Percentiles rank a stretch among this genome's conserved stretches.
Evolutionary conservation across 1,140 invertebrate genomes (phyloP).

Genomic region (roundworm (Caenorhabditis elegans)): DNA sequence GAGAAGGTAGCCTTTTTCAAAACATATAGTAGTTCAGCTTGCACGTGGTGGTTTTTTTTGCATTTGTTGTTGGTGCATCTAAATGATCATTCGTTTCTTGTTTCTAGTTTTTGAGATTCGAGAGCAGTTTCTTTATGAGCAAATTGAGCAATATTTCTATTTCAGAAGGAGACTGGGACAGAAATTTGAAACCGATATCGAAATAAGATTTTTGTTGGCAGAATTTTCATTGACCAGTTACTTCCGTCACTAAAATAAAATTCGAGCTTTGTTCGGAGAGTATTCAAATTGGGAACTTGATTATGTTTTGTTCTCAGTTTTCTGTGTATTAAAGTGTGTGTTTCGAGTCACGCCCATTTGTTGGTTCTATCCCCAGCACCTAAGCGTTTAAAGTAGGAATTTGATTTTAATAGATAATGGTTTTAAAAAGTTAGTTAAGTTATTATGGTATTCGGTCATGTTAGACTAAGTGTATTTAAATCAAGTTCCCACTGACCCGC

Average conservation of each 20-base stretch:
- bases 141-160: background rate
- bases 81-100: background rate
- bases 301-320: too few relatives aligned
- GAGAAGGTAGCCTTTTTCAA: conserved; percentile 12
- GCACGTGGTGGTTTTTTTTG: background rate
- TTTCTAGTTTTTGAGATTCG: background rate
- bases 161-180: background rate
- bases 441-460: too few relatives aligned
- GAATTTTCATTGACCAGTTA: background rate
- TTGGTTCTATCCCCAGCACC: too few relatives aligned
- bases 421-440: too few relatives aligned
- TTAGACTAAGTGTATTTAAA: too few relatives aligned
- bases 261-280: too few relatives aligned
- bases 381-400: too few relatives aligned
- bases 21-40: conserved; percentile 5
- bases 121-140: background rate
- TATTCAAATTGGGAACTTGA: too few relatives aligned
- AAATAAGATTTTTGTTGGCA: background rate
- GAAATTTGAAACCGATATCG: background rate
- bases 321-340: too few relatives aligned
- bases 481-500: too few relatives aligned
- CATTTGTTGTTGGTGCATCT: background rate
- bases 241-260: background rate
- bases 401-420: too few relatives aligned
- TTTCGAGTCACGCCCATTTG: too few relatives aligned